Conservation (phyloP, 2,888 invertebrate species). For the Tortrix viridana region DNA sequence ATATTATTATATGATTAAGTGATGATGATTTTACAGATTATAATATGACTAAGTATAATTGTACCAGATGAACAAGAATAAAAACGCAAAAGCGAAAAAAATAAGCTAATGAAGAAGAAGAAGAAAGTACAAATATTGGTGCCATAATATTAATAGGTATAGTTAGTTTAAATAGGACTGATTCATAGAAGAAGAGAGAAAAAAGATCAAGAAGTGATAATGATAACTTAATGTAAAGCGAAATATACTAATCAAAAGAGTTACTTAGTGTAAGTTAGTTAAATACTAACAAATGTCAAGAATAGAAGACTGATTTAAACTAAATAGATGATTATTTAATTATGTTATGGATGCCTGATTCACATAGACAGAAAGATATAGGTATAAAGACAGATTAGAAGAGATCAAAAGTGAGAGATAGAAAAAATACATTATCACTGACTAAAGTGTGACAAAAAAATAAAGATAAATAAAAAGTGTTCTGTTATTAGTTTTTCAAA, state of each 20-base stretch:
- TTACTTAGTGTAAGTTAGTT: too few species aligned
- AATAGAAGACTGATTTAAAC: background rate
- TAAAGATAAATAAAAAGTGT: background rate
- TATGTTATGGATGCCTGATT: background rate
- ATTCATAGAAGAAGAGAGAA: too few species aligned
- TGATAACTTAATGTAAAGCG: background rate
- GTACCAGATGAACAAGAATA: background rate
- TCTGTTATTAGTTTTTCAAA: too few species aligned
- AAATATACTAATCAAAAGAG: too few species aligned
- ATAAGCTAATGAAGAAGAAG: background rate
- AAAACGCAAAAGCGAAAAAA: background rate
- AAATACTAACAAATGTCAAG: background rate
- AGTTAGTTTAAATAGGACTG: constrained; percentile 1
- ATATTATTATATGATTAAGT: background rate
- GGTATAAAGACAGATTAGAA: background rate
- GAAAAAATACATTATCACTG: background rate
- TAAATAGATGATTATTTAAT: background rate
- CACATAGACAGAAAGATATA: background rate
- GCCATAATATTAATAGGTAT: background rate
- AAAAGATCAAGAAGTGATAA: background rate
- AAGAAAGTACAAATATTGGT: background rate
- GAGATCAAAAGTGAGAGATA: background rate
- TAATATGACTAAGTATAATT: too few species aligned
- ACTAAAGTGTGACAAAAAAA: background rate
- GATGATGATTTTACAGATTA: background rate